These are phyloP conservation scores for Steatocranus sp. DNA, from an alignment of 2,797 vertebrate species.

Conservation along the genomic window DNA sequence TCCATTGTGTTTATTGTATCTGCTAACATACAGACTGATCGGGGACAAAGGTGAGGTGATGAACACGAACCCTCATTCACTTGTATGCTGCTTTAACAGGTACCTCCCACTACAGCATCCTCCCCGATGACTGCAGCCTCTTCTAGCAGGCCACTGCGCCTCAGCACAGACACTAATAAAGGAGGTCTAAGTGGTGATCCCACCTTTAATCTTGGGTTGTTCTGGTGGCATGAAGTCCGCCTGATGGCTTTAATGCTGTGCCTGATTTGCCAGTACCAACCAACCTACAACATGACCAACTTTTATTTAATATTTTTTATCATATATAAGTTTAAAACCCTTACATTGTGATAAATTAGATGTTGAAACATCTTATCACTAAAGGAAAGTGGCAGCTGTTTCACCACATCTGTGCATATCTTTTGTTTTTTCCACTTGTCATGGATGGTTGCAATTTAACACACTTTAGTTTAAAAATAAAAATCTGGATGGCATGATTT, in stretches of 20 bases:
- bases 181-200: not conserved
- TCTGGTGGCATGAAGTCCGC: not conserved
- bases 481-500: not conserved
- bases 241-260: not conserved
- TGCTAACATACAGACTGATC: not conserved
- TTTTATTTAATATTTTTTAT: not conserved
- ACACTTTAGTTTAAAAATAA: not conserved
- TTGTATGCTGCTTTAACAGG: not conserved
- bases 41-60: not conserved
- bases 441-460: not conserved
- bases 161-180: not conserved
- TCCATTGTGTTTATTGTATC: not conserved
- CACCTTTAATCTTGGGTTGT: not conserved
- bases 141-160: too few relatives aligned
- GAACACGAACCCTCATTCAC: not conserved
- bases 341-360: not conserved
- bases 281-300: not conserved
- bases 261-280: not conserved
- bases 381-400: not conserved
- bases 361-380: not conserved
- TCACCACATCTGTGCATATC: not conserved
- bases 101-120: not conserved
- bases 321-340: not conserved
- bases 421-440: not conserved
- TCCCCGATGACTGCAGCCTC: not conserved